Evolutionary conservation across 1,140 invertebrate genomes (phyloP), one percentile per base, ranked within the genome.

Genomic region (Mizuhopecten yessoensis): DNA sequence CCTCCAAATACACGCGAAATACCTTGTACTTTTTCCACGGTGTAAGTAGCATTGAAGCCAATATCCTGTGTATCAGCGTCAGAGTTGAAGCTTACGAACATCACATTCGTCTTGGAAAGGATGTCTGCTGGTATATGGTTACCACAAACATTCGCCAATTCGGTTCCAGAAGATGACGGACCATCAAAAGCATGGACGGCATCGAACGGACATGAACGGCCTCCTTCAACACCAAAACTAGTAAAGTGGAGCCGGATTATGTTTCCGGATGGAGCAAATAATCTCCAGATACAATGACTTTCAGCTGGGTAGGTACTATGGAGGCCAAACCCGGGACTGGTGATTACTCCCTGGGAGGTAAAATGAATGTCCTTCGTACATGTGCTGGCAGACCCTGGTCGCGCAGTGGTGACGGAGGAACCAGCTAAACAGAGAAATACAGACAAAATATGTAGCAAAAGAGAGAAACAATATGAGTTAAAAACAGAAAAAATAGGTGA

Each of bases 181-280:
- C 91, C 91, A 34, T 91, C 91, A 87, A 89, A 89, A 33, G 33
- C 49, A 15, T 45, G 49, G 17, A 91, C 91, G 75, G 86, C 86
- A 87, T 91, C 91, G 57, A 57, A 91, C 34, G 86, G 88, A 57
- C 91, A 91, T 10, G 33, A 20, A 17, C 88, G 86, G 0, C 86
- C 88, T 15, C 86, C 34, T 87, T 91, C 91, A 0, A 89, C 33
- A 36, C 91, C 88, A 57, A 91, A 91, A 29, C 75, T 75, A 9
- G 33, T 91, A 36, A 89, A 91, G 34, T 89, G 39, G 42, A 91
- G 36, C 20, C 57, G 39, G 29, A 91, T 33, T 17, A 36, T 49
- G 9, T 89, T 75, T 87, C 91, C 91, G 34, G 87, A 57, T 23
- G 91, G 88, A 10, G 42, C 91, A 39, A 89, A 91, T 15, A 91